phyloP scores from a whole-genome alignment of 2,797 vertebrate species.

The Euthynnus affinis region DNA sequence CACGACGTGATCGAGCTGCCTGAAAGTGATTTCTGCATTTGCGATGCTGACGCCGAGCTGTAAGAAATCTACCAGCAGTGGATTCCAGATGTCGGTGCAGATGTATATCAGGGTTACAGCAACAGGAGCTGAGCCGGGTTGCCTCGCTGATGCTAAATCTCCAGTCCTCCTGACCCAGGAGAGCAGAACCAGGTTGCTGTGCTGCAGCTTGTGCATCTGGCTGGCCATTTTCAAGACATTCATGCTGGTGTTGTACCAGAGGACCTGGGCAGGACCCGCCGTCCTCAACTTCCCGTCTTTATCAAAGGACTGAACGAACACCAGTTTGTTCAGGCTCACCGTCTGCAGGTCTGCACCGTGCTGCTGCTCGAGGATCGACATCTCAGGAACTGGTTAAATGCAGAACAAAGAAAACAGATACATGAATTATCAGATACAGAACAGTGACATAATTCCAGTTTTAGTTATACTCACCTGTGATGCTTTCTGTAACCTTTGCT shows the following conservation, averaged over 20 bases:
- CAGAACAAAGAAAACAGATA: background rate
- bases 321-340: constrained; percentile 70
- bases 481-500: constrained; percentile 76
- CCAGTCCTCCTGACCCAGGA: constrained; percentile 72
- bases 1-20: constrained; percentile 74
- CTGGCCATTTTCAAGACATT: constrained; percentile 67
- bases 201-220: constrained; percentile 73
- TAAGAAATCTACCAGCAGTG: constrained; percentile 52
- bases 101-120: constrained; percentile 64
- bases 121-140: background rate
- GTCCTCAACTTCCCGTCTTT: constrained; percentile 35
- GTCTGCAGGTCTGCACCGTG: constrained; percentile 62
- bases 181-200: constrained; percentile 79
- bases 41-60: constrained; percentile 58
- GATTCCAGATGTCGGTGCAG: constrained; percentile 72
- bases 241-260: constrained; percentile 66
- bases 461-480: constrained; percentile 67
- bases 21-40: constrained; percentile 64
- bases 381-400: constrained; percentile 74
- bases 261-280: constrained; percentile 34
- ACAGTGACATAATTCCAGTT: background rate
- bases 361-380: constrained; percentile 66
- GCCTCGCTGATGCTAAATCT: background rate
- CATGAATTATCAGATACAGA: background rate
- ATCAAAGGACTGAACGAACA: constrained; percentile 64